Evolutionary conservation across 1,140 invertebrate species (phyloP).

Genomic region (Cydia fagiglandana): DNA sequence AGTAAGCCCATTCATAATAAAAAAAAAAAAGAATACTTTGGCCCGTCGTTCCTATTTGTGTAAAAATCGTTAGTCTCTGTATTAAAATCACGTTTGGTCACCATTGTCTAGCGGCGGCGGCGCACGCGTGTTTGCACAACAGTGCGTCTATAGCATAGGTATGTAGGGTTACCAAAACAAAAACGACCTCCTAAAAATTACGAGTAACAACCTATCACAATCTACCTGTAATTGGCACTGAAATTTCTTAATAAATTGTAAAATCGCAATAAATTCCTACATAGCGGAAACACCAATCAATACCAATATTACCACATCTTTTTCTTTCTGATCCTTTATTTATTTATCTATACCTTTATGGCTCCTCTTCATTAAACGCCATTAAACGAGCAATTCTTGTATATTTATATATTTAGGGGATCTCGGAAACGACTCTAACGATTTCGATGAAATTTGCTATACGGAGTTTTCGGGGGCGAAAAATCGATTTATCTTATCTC

Average conservation of each 20-base stretch:
- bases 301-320: background rate
- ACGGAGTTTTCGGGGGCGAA: too few species aligned
- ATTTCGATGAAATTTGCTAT: too few species aligned
- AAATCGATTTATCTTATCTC: too few species aligned
- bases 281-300: too few species aligned
- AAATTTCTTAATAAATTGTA: background rate
- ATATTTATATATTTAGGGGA: too few species aligned
- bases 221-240: too few species aligned
- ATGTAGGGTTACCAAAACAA: background rate
- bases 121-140: constrained; percentile 16
- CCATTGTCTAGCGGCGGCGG: constrained; percentile 8
- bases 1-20: too few species aligned
- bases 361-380: too few species aligned
- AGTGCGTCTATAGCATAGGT: background rate
- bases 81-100: constrained; percentile 27
- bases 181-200: background rate
- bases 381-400: too few species aligned
- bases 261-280: background rate
- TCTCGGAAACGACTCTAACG: too few species aligned
- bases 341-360: too few species aligned
- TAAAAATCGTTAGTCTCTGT: constrained; percentile 3
- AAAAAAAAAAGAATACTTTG: too few species aligned
- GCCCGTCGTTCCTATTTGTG: constrained; percentile 10
- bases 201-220: background rate
- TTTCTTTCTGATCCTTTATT: background rate